Evolutionary conservation across 2,888 invertebrate genomes (phyloP).

Genomic region (Dryadula phaetusa): DNA sequence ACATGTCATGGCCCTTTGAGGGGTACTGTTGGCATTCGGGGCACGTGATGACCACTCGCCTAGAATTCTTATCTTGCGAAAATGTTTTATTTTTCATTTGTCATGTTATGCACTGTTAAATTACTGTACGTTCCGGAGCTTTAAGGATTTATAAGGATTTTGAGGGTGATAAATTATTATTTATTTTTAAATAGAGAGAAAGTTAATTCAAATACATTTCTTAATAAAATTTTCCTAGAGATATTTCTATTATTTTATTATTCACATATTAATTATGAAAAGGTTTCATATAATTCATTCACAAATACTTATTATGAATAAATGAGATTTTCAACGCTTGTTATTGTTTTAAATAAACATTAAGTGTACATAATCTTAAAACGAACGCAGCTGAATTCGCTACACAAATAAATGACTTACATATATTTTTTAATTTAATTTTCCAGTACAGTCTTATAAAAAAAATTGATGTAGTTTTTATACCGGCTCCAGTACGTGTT

Average conservation of each 20-base stretch:
- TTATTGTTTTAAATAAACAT: not conserved
- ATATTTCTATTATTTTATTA: no score
- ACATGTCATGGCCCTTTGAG: slow-evolving; percentile 26
- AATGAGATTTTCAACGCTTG: not conserved
- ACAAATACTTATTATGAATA: not conserved
- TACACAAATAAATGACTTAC: slow-evolving; percentile 2
- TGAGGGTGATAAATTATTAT: no score
- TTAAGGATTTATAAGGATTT: not conserved
- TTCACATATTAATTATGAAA: not conserved
- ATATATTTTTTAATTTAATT: slow-evolving; percentile 2
- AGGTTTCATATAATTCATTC: not conserved
- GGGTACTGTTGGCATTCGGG: slow-evolving; percentile 31
- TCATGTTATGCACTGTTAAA: slow-evolving; percentile 23
- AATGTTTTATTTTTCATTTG: slow-evolving; percentile 26
- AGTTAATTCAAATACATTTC: no score
- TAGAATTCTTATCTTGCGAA: slow-evolving; percentile 52
- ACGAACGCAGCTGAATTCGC: not conserved
- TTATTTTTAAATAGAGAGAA: no score
- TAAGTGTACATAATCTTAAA: slow-evolving; percentile 2
- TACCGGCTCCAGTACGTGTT: slow-evolving; percentile 1
- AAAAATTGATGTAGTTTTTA: not conserved
- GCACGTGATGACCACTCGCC: slow-evolving; percentile 56
- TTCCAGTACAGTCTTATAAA: not conserved
- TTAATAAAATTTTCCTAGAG: no score
- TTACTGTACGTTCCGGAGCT: not conserved